Evolutionary conservation across 2,797 vertebrate species (phyloP).

Genomic region (Diplodus sargus): DNA sequence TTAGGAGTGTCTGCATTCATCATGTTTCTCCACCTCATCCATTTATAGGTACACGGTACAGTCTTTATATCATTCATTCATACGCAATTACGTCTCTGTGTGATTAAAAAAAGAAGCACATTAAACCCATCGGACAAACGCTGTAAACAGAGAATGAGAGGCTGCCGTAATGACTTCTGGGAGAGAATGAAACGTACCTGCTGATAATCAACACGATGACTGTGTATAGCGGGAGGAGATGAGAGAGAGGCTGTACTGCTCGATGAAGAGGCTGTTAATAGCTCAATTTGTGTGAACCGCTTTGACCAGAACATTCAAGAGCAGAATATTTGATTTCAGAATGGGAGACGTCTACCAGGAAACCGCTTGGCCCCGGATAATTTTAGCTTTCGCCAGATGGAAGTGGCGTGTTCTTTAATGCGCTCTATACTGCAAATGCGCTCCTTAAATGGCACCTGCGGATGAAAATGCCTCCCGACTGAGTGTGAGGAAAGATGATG

Average conservation of each 20-base stretch:
- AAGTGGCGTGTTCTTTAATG: too few relatives aligned
- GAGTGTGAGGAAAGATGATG: too few relatives aligned
- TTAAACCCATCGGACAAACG: neutral
- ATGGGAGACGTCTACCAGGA: neutral
- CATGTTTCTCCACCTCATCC: neutral
- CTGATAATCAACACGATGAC: too few relatives aligned
- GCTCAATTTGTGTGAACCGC: conserved; percentile 3
- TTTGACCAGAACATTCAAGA: neutral
- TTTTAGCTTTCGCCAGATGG: neutral
- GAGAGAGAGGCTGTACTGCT: conserved; percentile 1
- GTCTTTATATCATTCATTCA: neutral
- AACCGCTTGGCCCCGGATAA: neutral
- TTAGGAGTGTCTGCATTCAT: neutral
- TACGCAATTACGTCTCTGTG: conserved; percentile 3
- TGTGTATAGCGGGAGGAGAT: neutral
- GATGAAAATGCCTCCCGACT: too few relatives aligned
- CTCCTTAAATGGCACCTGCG: too few relatives aligned
- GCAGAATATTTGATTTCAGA: neutral
- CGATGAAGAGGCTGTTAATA: conserved; percentile 6
- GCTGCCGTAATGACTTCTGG: neutral
- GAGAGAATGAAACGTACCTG: too few relatives aligned
- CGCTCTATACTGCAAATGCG: too few relatives aligned
- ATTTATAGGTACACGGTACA: neutral
- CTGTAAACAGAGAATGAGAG: neutral
- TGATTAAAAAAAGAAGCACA: neutral